phyloP scores from a whole-genome alignment of 1,140 invertebrate genomes.

The Doryteuthis pealeii region DNA sequence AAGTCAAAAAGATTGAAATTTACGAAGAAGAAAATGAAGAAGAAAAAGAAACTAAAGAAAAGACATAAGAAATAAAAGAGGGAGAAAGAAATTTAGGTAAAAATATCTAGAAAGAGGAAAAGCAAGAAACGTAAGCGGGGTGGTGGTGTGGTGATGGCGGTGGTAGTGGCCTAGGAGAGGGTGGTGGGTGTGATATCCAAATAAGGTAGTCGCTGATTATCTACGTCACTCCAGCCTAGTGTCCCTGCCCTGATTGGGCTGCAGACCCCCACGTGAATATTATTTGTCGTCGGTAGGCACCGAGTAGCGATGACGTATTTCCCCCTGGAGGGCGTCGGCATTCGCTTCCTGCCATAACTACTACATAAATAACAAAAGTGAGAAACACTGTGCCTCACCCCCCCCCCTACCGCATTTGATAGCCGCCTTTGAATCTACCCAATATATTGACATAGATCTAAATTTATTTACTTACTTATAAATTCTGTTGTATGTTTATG shows the following conservation, averaged over 20 bases:
- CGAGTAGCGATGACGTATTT: slow-evolving; percentile 32
- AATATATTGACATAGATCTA: not conserved
- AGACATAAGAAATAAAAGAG: too few relatives aligned
- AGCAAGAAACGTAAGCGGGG: too few relatives aligned
- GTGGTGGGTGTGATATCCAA: slow-evolving; percentile 29
- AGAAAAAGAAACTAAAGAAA: too few relatives aligned
- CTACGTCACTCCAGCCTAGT: slow-evolving; percentile 29
- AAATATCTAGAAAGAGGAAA: too few relatives aligned
- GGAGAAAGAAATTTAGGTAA: too few relatives aligned
- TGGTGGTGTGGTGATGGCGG: not conserved
- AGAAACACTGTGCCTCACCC: not conserved
- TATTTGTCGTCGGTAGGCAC: slow-evolving; percentile 40
- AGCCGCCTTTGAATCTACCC: not conserved
- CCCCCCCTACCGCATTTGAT: not conserved
- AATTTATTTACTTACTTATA: not conserved
- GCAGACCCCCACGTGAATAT: slow-evolving; percentile 44
- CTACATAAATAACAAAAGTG: slow-evolving; percentile 19
- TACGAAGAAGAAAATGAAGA: too few relatives aligned
- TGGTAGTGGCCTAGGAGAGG: not conserved
- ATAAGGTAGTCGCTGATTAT: slow-evolving; percentile 33
- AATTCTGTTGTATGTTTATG: not conserved
- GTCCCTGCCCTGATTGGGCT: slow-evolving; percentile 40
- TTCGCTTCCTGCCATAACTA: slow-evolving; percentile 22
- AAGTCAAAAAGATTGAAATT: too few relatives aligned
- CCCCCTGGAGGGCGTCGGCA: slow-evolving; percentile 38